Conservation (phyloP, 2,113 vertebrate species). For the Fukomys damarensis region DNA sequence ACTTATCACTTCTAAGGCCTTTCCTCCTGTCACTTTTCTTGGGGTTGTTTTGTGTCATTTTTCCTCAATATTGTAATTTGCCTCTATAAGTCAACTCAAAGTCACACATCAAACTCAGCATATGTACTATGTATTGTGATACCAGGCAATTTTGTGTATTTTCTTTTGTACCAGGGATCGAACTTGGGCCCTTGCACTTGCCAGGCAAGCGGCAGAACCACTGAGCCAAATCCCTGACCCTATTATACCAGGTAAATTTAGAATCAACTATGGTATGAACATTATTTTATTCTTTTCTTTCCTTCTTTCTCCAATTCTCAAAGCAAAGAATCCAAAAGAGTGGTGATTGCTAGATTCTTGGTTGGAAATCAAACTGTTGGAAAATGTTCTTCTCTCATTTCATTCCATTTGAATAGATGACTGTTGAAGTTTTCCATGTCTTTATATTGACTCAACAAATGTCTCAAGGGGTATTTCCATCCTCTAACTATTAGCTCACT, state of each 20-base stretch:
- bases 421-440: constrained; percentile 21
- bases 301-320: not conserved
- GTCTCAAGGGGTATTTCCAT: constrained; percentile 59
- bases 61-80: not conserved
- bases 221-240: too few relatives aligned
- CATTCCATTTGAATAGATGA: constrained; percentile 67
- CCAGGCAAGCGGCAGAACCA: too few relatives aligned
- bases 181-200: too few relatives aligned
- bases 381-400: constrained; percentile 67
- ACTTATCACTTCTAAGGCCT: not conserved
- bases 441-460: constrained; percentile 77
- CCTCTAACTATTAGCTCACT: constrained; percentile 51
- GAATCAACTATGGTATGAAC: not conserved
- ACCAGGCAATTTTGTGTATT: not conserved
- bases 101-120: not conserved
- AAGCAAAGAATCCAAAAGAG: not conserved
- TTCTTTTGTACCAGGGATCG: too few relatives aligned
- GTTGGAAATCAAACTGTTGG: not conserved
- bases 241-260: not conserved
- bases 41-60: not conserved
- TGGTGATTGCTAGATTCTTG: not conserved
- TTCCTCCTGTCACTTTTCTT: not conserved
- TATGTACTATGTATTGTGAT: not conserved
- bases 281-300: not conserved
- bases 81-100: not conserved